A percentile compares a stretch with the other conserved stretches of the same genome.
Conservation (phyloP, 2,888 invertebrate species). For the Microplitis manilae region DNA sequence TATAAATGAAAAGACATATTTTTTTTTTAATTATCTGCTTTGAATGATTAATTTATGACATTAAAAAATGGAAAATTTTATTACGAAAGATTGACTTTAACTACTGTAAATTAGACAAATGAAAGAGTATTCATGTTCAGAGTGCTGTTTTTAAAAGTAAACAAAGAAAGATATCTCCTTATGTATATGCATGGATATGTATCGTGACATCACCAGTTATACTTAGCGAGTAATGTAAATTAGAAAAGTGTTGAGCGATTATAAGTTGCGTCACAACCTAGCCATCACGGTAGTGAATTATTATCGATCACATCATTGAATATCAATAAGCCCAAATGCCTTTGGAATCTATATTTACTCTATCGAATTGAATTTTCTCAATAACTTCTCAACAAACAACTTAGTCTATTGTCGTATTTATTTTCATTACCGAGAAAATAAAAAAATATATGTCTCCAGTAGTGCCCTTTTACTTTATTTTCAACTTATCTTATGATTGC, state of each 20-base stretch:
- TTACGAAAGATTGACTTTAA: not conserved
- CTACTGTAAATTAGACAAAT: not conserved
- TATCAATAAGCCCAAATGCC: conserved; percentile 38
- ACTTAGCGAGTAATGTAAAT: not conserved
- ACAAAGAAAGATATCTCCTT: conserved; percentile 6
- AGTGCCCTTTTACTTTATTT: conserved; percentile 1
- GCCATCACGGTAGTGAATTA: not conserved
- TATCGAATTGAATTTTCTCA: not conserved
- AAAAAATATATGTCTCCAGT: not conserved
- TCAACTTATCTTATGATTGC: not conserved
- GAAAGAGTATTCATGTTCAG: not conserved
- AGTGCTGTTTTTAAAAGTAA: not conserved
- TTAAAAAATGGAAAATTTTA: not conserved
- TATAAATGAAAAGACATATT: not conserved
- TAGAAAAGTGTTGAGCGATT: conserved; percentile 10
- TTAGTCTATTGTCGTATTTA: conserved; percentile 3
- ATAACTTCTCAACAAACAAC: conserved; percentile 1
- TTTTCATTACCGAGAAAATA: not conserved
- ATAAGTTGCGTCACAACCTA: conserved; percentile 33
- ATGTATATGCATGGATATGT: not conserved
- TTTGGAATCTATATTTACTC: not conserved
- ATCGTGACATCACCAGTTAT: conserved; percentile 21
- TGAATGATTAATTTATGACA: not conserved
- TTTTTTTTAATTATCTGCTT: too few relatives aligned
- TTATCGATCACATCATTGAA: conserved; percentile 45